phyloP scores from a whole-genome alignment of 2,888 invertebrate genomes.

The Venusia cambrica region DNA sequence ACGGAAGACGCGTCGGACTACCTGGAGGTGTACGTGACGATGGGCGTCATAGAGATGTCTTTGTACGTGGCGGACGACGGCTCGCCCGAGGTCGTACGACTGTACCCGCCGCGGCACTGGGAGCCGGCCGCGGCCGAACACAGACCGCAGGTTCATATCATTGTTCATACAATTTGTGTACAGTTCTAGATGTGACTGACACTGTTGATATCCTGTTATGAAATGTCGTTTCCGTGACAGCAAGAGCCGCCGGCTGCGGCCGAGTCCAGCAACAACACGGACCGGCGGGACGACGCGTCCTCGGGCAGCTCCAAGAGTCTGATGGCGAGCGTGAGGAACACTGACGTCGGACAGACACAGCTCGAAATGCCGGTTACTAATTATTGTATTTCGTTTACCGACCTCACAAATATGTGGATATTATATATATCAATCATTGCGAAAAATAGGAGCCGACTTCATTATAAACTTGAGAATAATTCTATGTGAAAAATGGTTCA shows the following conservation, averaged over 20 bases:
- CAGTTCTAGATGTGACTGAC: too few relatives aligned
- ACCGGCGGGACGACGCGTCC: neutral
- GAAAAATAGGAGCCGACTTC: too few relatives aligned
- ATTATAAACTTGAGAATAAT: too few relatives aligned
- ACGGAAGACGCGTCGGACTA: conserved; percentile 45
- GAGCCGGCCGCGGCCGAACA: neutral
- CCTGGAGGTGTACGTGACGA: conserved; percentile 62
- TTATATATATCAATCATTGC: too few relatives aligned
- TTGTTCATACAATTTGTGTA: too few relatives aligned
- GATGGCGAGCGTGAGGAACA: conserved; percentile 34
- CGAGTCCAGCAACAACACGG: neutral
- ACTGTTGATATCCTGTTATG: too few relatives aligned
- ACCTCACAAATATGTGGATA: too few relatives aligned
- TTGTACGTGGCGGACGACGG: conserved; percentile 49
- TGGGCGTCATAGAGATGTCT: conserved; percentile 61
- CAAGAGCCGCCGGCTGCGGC: neutral
- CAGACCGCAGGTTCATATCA: neutral
- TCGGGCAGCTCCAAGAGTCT: conserved; percentile 32
- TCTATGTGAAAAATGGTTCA: too few relatives aligned
- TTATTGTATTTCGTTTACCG: too few relatives aligned
- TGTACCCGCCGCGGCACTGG: conserved; percentile 35
- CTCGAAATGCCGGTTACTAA: conserved; percentile 34
- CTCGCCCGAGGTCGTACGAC: conserved; percentile 30
- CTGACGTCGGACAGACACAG: conserved; percentile 37
- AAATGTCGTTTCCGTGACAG: too few relatives aligned